Conservation (phyloP, 2,888 invertebrate species). For the Thysanoteuthis rhombus region DNA sequence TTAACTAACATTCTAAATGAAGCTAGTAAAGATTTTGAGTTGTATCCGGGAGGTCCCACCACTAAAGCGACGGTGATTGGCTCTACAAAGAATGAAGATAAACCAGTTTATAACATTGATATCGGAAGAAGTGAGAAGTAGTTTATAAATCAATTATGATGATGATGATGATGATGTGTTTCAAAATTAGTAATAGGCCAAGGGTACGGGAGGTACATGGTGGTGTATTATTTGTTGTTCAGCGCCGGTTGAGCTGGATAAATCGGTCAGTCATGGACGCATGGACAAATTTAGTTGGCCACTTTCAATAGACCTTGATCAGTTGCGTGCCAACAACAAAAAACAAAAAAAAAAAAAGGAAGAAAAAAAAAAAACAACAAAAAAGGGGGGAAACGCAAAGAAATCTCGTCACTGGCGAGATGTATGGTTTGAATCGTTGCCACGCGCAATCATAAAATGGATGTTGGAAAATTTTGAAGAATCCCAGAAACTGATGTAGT, state of each 20-base stretch:
- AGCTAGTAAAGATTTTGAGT: too few species aligned
- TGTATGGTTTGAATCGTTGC: neutral
- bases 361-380: neutral
- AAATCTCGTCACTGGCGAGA: neutral
- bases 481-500: neutral
- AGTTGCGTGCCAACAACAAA: neutral
- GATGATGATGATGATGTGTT: too few species aligned
- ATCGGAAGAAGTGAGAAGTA: too few species aligned
- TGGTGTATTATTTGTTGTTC: neutral
- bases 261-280: neutral
- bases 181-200: neutral
- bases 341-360: neutral
- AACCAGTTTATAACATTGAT: too few species aligned
- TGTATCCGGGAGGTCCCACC: too few species aligned
- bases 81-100: too few species aligned
- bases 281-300: neutral
- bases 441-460: neutral
- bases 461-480: conserved; percentile 12
- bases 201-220: neutral
- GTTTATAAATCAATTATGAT: too few species aligned
- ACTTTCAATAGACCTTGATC: neutral
- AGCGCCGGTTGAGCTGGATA: neutral
- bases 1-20: too few species aligned
- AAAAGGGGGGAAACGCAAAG: neutral
- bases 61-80: too few species aligned